These are phyloP conservation scores for Sinhomidia bicolor DNA, from an alignment of 2,888 invertebrate species.

Conservation along the genomic window DNA sequence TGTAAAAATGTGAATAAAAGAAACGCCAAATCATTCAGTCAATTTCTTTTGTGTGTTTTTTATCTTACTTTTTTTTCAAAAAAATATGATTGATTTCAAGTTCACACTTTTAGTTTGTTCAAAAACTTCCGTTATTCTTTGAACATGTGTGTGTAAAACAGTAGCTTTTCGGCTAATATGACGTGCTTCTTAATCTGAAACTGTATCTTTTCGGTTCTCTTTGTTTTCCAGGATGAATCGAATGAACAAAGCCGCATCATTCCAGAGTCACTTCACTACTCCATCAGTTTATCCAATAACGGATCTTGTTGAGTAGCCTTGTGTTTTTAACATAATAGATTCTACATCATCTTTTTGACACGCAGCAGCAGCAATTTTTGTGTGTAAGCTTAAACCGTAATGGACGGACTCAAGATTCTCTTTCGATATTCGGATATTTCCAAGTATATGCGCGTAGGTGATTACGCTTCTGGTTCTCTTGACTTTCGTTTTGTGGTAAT, in stretches of 20 bases:
- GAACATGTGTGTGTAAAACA: conserved; percentile 38
- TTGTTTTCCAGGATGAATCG: conserved; percentile 31
- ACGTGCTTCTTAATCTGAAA: conserved; percentile 5
- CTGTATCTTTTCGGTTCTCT: not conserved
- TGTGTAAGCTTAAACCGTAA: not conserved
- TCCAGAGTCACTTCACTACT: conserved; percentile 23
- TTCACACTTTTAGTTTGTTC: conserved; percentile 23
- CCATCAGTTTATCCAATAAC: conserved; percentile 39
- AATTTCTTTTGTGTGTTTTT: not conserved
- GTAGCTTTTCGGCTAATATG: conserved; percentile 16
- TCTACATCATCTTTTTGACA: conserved; percentile 35
- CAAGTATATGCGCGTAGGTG: not conserved
- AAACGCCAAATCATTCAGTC: conserved; percentile 26
- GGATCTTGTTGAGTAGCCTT: conserved; percentile 12
- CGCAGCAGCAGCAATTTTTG: not conserved
- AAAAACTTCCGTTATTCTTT: conserved; percentile 33
- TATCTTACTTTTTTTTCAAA: not conserved
- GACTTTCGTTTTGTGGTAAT: conserved; percentile 47
- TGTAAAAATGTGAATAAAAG: conserved; percentile 19
- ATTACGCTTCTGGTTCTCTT: not conserved
- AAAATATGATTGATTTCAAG: conserved; percentile 38
- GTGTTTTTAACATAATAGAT: not conserved
- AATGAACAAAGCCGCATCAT: not conserved
- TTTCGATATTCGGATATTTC: conserved; percentile 12
- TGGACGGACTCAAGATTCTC: not conserved